These are phyloP conservation scores for Coboldia fuscipes DNA, from an alignment of 1,140 invertebrate genomes.

Conservation along the genomic window DNA sequence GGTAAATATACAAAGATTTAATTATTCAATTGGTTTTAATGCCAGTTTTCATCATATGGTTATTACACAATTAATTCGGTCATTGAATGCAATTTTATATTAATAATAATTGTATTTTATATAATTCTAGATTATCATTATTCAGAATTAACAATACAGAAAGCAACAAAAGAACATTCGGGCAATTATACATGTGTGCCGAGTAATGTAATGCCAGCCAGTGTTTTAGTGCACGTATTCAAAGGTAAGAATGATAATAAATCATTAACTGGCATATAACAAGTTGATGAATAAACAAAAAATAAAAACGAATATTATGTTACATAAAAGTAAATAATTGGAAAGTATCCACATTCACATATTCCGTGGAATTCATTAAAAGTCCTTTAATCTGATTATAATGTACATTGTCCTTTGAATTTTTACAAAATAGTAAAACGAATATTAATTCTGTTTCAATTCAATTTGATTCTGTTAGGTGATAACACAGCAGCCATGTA, in stretches of 20 bases:
- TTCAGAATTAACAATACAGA: constrained; percentile 39
- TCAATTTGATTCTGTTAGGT: constrained; percentile 16
- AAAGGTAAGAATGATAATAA: constrained; percentile 34
- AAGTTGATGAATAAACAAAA: no score
- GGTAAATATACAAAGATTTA: constrained; percentile 16
- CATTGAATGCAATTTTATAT: constrained; percentile 1
- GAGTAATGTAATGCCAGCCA: constrained; percentile 62
- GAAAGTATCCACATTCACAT: no score
- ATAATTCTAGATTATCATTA: constrained; percentile 28
- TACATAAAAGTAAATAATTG: no score
- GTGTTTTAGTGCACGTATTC: constrained; percentile 67
- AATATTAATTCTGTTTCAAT: no score
- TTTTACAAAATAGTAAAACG: no score
- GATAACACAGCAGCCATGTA: constrained; percentile 37
- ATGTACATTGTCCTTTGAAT: no score
- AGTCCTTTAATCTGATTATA: no score
- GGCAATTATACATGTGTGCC: constrained; percentile 77
- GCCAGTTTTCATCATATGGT: no score
- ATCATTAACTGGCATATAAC: background rate
- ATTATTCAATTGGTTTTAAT: no score
- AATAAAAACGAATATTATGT: no score
- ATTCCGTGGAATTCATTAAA: no score
- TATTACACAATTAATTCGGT: background rate
- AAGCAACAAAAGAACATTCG: constrained; percentile 45
- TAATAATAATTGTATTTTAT: constrained; percentile 2